Base-by-base conservation (phyloP, 2,888 invertebrate species). In the Tipula vernalis region DNA sequence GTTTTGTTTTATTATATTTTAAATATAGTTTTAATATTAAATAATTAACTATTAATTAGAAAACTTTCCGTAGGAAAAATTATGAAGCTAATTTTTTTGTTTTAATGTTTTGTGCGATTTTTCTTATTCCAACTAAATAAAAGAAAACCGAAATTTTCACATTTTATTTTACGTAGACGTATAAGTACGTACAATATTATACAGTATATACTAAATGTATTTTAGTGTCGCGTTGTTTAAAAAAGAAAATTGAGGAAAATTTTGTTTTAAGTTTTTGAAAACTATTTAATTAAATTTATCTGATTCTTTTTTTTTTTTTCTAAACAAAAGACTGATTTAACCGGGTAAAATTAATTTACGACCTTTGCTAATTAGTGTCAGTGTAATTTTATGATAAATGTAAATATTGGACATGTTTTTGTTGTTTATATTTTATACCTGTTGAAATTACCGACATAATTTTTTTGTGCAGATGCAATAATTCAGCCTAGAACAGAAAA, bases 31-130 rank as follows among this genome's bases (percentile, higher is more conserved):
- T 2, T 71, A 71, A 71, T 71, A 28, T 71, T 10, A 71, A 71
- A 28, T 71, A 71, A 71, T 71, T 71, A 71, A 71, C 28, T 71
- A 71, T 28, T 71, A 71, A 71, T 71, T 86, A 86, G 5, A 87
- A 71, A 71, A 85, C 42, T 86, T 87, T 87, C 87, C 85, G 71
- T 44, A 57, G 28, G 12, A 87, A 71, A 85, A 85, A 39, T 41
- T 86, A 86, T 71, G 71, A 87, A 57, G 71, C 86, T 71, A 36
- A 28, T 28, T 28, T 28, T 28, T 28, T 28, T 28, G 28, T 8
- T 71, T 71, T 28, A 18, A n/a, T 71, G 71, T 71, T 71, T 51
- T 28, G 18, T 71, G 18, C 51, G 51, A 57, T 5, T 87, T 87
- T 71, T 71, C 71, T 10, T 71, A 71, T 71, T 71, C 28, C 71